phyloP scores from a whole-genome alignment of 2,797 vertebrate species.

The Brachyalestes nurse region DNA sequence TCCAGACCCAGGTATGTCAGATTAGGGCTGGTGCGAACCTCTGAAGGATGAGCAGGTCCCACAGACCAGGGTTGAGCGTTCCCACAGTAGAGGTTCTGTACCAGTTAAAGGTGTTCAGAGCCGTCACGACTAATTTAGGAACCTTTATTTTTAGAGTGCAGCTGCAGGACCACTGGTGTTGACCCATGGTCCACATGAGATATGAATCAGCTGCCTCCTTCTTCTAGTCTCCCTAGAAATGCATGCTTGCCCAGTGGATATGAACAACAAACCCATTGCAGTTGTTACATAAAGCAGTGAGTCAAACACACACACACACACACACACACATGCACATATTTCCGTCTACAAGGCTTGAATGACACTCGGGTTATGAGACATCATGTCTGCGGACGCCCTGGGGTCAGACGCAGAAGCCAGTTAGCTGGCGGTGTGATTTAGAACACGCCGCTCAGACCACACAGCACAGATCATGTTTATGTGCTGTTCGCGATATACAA shows the following conservation, averaged over 20 bases:
- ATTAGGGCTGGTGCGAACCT: neutral
- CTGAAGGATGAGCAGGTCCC: neutral
- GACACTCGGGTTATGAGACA: slow-evolving; percentile 41
- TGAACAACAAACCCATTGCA: neutral
- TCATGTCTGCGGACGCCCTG: slow-evolving; percentile 22
- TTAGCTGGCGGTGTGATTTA: slow-evolving; percentile 34
- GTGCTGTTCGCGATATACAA: slow-evolving; percentile 35
- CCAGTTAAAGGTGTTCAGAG: too few species aligned
- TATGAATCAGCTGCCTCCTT: neutral
- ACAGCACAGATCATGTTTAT: slow-evolving; percentile 40
- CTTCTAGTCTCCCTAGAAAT: neutral
- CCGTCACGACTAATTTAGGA: neutral
- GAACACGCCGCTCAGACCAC: slow-evolving; percentile 20
- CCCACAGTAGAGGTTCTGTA: too few species aligned
- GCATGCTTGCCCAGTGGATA: neutral
- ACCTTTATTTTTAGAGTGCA: neutral
- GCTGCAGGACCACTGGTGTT: neutral
- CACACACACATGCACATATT: neutral
- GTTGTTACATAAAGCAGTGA: slow-evolving; percentile 11
- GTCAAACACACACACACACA: neutral
- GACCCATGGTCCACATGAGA: neutral
- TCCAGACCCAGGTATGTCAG: neutral
- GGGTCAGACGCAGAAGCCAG: slow-evolving; percentile 22
- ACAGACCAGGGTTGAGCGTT: neutral
- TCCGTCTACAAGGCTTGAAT: slow-evolving; percentile 29